Evolutionary conservation across 1,140 invertebrate genomes (phyloP).

Genomic region (Cydia amplana): DNA sequence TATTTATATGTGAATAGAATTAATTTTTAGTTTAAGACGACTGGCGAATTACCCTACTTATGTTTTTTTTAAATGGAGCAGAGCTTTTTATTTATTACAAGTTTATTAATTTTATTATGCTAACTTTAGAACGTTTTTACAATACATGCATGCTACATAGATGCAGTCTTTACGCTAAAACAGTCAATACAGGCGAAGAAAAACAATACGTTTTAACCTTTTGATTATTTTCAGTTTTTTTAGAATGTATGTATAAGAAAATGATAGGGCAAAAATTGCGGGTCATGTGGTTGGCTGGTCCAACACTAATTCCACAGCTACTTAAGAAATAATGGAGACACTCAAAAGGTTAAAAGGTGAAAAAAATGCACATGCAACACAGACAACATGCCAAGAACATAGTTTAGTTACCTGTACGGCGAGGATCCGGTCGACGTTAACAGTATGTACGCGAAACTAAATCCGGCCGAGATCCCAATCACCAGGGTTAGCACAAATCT

Average conservation of each 20-base stretch:
- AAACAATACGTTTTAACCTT: not conserved
- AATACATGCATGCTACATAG: no score
- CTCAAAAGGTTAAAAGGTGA: conserved; percentile 13
- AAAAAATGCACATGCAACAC: conserved; percentile 34
- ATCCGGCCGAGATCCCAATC: conserved; percentile 76
- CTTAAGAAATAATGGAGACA: not conserved
- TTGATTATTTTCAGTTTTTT: not conserved
- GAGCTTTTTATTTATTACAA: no score
- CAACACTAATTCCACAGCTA: no score
- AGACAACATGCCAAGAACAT: conserved; percentile 38
- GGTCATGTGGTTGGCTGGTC: no score
- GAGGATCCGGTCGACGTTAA: conserved; percentile 70
- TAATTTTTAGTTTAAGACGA: no score
- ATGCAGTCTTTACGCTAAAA: no score
- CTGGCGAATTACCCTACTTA: no score
- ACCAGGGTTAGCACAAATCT: conserved; percentile 77
- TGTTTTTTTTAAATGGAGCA: no score
- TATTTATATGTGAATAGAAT: no score
- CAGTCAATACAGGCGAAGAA: not conserved
- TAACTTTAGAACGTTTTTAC: no score
- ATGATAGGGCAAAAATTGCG: not conserved
- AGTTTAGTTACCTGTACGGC: conserved; percentile 64
- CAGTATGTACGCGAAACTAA: conserved; percentile 78
- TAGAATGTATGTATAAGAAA: not conserved
- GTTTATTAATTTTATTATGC: no score